Percentiles rank a stretch among this genome's conserved stretches.
Conservation (phyloP, 2,888 invertebrate genomes). For the Phragmatobia fuliginosa region DNA sequence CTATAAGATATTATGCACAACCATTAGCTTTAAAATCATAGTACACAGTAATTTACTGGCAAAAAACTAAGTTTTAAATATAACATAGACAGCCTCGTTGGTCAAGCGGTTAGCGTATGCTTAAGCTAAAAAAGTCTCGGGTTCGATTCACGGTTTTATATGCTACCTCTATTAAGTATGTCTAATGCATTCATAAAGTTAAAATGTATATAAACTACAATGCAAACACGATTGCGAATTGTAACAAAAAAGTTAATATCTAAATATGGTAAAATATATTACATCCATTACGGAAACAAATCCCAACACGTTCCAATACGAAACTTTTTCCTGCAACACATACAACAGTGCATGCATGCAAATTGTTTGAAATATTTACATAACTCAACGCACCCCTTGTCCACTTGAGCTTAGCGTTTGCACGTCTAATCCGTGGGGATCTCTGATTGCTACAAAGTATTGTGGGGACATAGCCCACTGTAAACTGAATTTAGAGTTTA, state of each 20-base stretch:
- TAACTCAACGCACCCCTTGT: slow-evolving; percentile 46
- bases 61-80: too few species aligned
- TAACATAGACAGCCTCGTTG: too few species aligned
- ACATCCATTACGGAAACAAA: slow-evolving; percentile 6
- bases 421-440: slow-evolving; percentile 42
- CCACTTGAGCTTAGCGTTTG: slow-evolving; percentile 30
- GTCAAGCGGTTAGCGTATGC: too few species aligned
- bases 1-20: too few species aligned
- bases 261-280: neutral
- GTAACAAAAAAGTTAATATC: neutral
- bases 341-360: slow-evolving; percentile 26
- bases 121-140: too few species aligned
- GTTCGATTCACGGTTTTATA: too few species aligned
- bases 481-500: slow-evolving; percentile 70
- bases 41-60: too few species aligned
- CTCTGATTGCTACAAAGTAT: slow-evolving; percentile 61
- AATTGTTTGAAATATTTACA: slow-evolving; percentile 39
- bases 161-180: too few species aligned
- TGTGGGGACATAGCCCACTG: slow-evolving; percentile 53
- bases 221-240: neutral
- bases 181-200: too few species aligned
- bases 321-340: slow-evolving; percentile 14
- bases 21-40: too few species aligned
- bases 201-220: neutral
- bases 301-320: slow-evolving; percentile 10